Conservation (phyloP, 2,888 invertebrate genomes). For the Carpatolechia fugitivella region DNA sequence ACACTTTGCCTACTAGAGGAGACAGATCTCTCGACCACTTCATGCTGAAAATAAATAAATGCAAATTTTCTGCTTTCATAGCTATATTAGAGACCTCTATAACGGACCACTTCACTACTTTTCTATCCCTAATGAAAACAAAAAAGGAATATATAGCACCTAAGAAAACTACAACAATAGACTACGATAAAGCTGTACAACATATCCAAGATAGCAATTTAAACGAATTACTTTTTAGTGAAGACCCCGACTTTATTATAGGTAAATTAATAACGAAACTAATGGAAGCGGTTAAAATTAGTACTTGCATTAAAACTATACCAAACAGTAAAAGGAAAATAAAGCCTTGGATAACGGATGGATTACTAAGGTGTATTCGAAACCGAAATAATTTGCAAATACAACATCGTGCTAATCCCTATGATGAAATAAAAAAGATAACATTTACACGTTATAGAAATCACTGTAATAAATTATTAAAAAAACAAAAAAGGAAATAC, state of each 20-base stretch:
- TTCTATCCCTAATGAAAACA: background rate
- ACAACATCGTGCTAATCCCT: background rate
- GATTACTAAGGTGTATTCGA: background rate
- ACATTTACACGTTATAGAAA: background rate
- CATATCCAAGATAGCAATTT: background rate
- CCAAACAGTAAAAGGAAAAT: background rate
- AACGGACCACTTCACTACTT: constrained; percentile 8
- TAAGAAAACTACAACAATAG: background rate
- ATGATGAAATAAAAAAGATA: background rate
- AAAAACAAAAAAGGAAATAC: background rate
- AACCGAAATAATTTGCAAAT: background rate
- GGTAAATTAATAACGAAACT: background rate
- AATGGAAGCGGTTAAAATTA: no score
- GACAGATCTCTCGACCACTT: constrained; percentile 11
- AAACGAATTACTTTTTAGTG: background rate
- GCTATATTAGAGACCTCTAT: constrained; percentile 7
- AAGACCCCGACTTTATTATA: background rate
- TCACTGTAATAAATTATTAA: background rate
- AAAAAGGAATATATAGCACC: background rate
- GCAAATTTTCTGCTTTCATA: background rate
- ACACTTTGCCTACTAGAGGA: constrained; percentile 8
- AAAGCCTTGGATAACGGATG: background rate
- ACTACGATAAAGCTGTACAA: background rate
- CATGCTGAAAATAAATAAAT: constrained; percentile 8
- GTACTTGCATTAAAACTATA: background rate